Evolutionary conservation across 2,888 invertebrate genomes (phyloP), one percentile per base, ranked within the genome.

Genomic region (Atherix ibis): DNA sequence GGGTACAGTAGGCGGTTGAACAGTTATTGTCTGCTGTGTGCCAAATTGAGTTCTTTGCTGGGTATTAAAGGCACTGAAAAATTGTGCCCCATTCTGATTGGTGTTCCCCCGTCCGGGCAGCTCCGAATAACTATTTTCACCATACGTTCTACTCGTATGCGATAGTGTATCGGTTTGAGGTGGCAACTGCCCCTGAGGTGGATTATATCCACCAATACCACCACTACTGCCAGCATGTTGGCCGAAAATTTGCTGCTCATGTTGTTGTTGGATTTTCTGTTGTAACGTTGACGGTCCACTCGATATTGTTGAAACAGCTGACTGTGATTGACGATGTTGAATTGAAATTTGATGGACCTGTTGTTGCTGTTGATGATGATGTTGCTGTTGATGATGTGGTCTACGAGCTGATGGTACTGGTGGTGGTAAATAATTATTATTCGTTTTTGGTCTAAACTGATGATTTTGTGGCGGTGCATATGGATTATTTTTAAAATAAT

Each of bases 401-500:
- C 13, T n/a, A 10, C 35, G 22, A 5, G 34, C 24, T 27, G 48
- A 42, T 2, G 48, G 41, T 13, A 50, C 44, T 36, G 46, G 47
- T 5, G 61, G 61, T 17, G 61, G 61, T 40, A 61, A 43, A 41
- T 61, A 62, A 28, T 58, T 52, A 34, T 51, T 56, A 28, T 49
- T 50, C 26, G 46, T 48, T 40, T 53, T 57, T 28, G 50, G 48
- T 25, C 54, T 51, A 40, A 45, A 50, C n/a, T 45, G 43, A 34
- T 46, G 47, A 44, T 32, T 34, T 16, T 48, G 50, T n/a, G 61
- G 62, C 5, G 53, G 48, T 13, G 52, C 49, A 41, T 62, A 62
- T 14, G 62, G 62, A 50, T 58, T 56, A 39, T 62, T 62, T 43
- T 60, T 58, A 29, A 51, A 62, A 40, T 50, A 61, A 13, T 54